These are phyloP conservation scores for Nomada flava DNA, from an alignment of 2,888 invertebrate genomes.

Conservation along the genomic window DNA sequence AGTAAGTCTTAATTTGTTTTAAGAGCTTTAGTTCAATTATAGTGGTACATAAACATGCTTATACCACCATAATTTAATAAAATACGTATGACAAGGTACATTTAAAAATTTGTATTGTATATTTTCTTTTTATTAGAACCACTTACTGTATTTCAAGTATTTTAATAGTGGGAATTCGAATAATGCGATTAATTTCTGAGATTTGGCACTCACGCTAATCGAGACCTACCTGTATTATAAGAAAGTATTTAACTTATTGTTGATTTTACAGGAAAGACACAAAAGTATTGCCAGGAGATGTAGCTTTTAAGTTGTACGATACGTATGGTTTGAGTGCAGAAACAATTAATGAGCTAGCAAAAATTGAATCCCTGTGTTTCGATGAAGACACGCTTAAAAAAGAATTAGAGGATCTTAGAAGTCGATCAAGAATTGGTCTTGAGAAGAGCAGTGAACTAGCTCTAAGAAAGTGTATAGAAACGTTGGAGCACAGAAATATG, in stretches of 20 bases:
- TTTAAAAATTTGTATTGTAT: no score
- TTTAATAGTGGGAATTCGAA: no score
- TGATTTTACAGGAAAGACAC: conserved; percentile 40
- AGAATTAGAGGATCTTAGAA: conserved; percentile 84
- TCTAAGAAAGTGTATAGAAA: conserved; percentile 67
- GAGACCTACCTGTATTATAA: no score
- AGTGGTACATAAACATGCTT: no score
- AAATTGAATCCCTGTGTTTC: conserved; percentile 87
- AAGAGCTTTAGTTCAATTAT: no score
- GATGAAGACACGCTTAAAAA: conserved; percentile 87
- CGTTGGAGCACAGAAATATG: conserved; percentile 83
- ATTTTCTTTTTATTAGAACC: no score
- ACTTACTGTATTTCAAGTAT: no score
- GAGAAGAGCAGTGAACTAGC: background rate
- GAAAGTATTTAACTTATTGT: background rate
- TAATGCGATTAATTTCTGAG: no score
- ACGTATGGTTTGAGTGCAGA: conserved; percentile 92
- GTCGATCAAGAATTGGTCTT: conserved; percentile 69
- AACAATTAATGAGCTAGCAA: conserved; percentile 88
- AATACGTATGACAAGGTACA: no score
- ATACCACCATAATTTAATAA: no score
- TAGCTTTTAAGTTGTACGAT: conserved; percentile 91
- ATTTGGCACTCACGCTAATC: no score
- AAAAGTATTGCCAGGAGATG: conserved; percentile 85
- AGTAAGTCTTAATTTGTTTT: no score